Base-by-base conservation (phyloP, 1,140 invertebrate genomes). In the Calosoma granatense region DNA sequence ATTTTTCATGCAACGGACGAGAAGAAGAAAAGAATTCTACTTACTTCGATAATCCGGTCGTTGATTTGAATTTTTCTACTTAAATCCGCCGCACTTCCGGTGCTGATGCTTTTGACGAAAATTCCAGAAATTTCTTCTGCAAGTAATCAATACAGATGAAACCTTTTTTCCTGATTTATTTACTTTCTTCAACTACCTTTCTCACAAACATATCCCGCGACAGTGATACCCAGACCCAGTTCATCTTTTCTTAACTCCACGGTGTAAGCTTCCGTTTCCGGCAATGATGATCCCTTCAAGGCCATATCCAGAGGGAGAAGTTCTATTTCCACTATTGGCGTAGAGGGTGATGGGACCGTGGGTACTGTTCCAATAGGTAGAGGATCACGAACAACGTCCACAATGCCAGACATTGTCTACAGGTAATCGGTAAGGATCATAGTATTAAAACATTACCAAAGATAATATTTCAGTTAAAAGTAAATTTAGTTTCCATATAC, bases 21-120 rank as follows among this genome's bases (percentile, higher is more conserved):
- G n/a, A n/a, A n/a, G n/a, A n/a, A n/a, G n/a, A n/a, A n/a, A n/a
- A n/a, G n/a, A n/a, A n/a, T n/a, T n/a, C n/a, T n/a, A 36, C 64
- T 67, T 64, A 79, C 81, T 78, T 90, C 86, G 15, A 90, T 84
- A 64, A 96, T 97, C 64, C 94, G 82, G 73, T 98, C 94, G 72
- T 97, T 95, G 60, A 97, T 86, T 73, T 87, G 84, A 60, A 97
- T 94, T 72, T 85, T 85, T 51, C 87, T 86, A 65, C 88, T 91
- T 36, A 90, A 65, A 70, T 93, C 90, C n/a, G 94, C 94, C 0
- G 91, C 88, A 74, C 92, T 96, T 20, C 92, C 90, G 64, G 87
- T 84, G 65, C 92, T 91, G 62, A 98, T 90, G 64, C 92, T 94
- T 74, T 97, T 97, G 22, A 97, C 91, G 75, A 97, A 98, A 59